Evolutionary conservation across 1,140 invertebrate genomes (phyloP), one percentile per base, ranked within the genome.

Genomic region (Ostrea denselamellosa): DNA sequence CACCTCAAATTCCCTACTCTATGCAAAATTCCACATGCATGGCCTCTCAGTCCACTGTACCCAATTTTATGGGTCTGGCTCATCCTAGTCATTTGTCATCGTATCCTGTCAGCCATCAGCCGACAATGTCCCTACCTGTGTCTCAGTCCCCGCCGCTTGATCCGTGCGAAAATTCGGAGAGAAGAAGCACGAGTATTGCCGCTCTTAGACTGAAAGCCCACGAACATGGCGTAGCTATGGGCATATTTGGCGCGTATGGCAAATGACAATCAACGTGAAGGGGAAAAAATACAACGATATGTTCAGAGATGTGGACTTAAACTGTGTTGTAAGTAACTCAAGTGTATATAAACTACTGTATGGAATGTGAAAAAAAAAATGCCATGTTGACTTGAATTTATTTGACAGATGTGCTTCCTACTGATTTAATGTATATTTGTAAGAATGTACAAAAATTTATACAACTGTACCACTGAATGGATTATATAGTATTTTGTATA

Each of bases 191-290:
- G 17, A 98, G 97, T 91, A 98, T 98, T 89, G 98, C 97, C 1
- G 97, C 97, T 0, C 95, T 99, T 9, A 95, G 98, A 88, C 95
- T 98, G 82, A 98, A 98, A 91, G 98, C 98, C 0, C 96, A 98
- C 14, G 98, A 99, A 95, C 98, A 99, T 86, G 91, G 91, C 81
- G 92, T 91, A 25, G 91, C 92, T 28, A 90, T 93, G 87, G 92
- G 92, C 0, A 90, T 92, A 71, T 89, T 93, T 52, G 90, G 91
- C 89, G 90, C 90, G n/a, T 92, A 92, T 65, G 90, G 90, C 34
- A 92, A 92, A 83, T 92, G 87, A 87, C 12, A 44, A 14, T 77
- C 25, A 83, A 52, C n/a, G 19, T 83, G 82, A 3, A n/a, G n/a
- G n/a, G n/a, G n/a, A n/a, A 83, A 53, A 52, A 83, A 22, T 14